Evolutionary conservation across 2,888 invertebrate species (phyloP), one percentile per base, ranked within the genome.

Genomic region (Zonitis immaculata): DNA sequence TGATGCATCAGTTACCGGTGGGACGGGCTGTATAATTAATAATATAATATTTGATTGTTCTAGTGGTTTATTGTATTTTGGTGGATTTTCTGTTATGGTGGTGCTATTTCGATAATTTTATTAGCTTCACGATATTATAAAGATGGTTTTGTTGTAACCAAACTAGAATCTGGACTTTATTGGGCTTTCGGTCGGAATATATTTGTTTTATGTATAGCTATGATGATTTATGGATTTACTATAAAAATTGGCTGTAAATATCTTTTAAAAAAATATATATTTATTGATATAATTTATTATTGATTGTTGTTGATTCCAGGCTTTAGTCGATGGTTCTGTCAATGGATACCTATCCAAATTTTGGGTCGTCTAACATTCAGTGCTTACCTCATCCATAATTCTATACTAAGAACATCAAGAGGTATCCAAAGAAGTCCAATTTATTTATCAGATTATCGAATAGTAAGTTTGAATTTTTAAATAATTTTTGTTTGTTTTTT

Each of bases 121-220:
- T 52, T 63, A 42, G 69, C 64, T 22, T 56, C 58, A 9, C 45
- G 54, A 42, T 65, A 77, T 42, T 74, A 76, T 30, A 63, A 62
- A 18, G 61, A 72, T 6, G 68, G 72, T 16, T 72, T 70, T 51
- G 54, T 57, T 12, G 69, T 66, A 39, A 72, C 76, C 0, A 71
- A 73, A 0, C 51, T 76, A 30, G 72, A 70, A 67, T 63, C 76
- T n/a, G 76, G 75, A 0, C 26, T 78, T 1, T 79, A 77, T 60
- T 75, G 75, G 47, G 73, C 73, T 0, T 45, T 53, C 20, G 50
- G 56, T 30, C 54, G 54, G 28, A 48, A 42, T 7, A 47, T 58
- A 9, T 62, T 59, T 51, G 55, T 58, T 27, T 30, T 57, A 9
- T 61, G 64, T 9, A 46, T 64, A 8, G 56, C 47, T 9, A 25